These are phyloP conservation scores for Temnopleurus reevesii DNA, from an alignment of 53 echinoderm and acorn worm species.

Conservation along the genomic window DNA sequence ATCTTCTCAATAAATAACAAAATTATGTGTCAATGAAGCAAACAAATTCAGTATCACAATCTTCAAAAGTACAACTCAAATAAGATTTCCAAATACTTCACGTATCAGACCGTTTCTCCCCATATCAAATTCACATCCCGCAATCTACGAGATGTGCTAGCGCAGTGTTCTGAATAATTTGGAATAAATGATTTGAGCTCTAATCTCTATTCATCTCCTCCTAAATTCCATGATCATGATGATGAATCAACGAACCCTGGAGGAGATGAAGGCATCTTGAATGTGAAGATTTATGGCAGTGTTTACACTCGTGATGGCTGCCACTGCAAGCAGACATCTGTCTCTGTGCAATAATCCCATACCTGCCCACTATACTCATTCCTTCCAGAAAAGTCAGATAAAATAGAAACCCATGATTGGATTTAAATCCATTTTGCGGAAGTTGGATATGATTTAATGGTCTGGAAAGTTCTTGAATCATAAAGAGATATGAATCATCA, in stretches of 20 bases:
- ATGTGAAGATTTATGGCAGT: constrained; percentile 8
- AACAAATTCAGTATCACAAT: too few species aligned
- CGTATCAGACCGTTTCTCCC: neutral
- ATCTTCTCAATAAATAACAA: too few species aligned
- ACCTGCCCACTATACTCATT: neutral
- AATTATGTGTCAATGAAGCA: too few species aligned
- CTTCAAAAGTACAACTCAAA: neutral
- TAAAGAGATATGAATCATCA: too few species aligned
- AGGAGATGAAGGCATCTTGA: neutral
- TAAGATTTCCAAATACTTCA: neutral
- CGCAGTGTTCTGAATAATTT: constrained; percentile 19
- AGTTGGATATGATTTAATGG: neutral
- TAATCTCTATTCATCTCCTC: constrained; percentile 4
- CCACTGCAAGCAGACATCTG: neutral
- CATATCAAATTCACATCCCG: neutral
- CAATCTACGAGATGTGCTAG: neutral
- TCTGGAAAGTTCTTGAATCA: neutral
- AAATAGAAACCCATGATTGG: neutral
- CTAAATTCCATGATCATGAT: constrained; percentile 33
- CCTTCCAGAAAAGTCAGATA: neutral
- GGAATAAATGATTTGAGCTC: neutral
- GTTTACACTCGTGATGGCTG: constrained; percentile 6
- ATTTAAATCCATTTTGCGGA: neutral
- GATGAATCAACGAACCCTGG: constrained; percentile 28
- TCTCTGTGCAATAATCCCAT: constrained; percentile 28